A percentile compares a stretch with the other conserved stretches of the same genome.
Evolutionary conservation across 1,140 invertebrate genomes (phyloP).

Genomic region (Idris sp.): DNA sequence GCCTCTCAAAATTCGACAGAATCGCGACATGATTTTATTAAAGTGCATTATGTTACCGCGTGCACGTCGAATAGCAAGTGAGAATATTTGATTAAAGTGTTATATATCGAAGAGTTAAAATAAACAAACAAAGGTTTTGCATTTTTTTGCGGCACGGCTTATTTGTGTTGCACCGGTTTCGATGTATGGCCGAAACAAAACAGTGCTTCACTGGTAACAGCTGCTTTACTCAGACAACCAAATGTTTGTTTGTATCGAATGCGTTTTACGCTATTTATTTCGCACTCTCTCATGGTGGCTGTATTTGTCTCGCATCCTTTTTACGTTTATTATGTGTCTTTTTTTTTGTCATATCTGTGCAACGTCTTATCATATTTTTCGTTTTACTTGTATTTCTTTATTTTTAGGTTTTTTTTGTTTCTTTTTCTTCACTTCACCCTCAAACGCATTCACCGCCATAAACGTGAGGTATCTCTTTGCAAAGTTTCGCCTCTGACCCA

Average conservation of each 20-base stretch:
- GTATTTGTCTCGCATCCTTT: constrained; percentile 47
- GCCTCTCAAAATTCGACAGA: constrained; percentile 27
- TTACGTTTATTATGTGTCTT: constrained; percentile 54
- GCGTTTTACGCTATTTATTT: constrained; percentile 59
- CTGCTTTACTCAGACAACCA: constrained; percentile 44
- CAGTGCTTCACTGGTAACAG: constrained; percentile 57
- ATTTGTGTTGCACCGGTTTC: constrained; percentile 37
- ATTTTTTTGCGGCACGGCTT: constrained; percentile 26
- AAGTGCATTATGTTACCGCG: constrained; percentile 17
- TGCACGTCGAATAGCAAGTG: neutral
- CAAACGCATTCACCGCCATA: constrained; percentile 36
- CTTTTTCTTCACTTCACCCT: constrained; percentile 31
- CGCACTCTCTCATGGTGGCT: constrained; percentile 40
- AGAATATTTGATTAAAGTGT: constrained; percentile 32
- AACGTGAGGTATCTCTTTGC: constrained; percentile 60
- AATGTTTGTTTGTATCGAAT: constrained; percentile 54
- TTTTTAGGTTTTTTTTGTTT: constrained; percentile 38
- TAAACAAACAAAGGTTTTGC: constrained; percentile 34
- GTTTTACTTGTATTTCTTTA: too few species aligned
- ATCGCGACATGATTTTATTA: constrained; percentile 45
- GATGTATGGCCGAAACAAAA: constrained; percentile 57
- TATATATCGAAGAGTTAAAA: constrained; percentile 13
- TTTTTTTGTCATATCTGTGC: constrained; percentile 46
- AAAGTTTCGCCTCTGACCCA: constrained; percentile 65
- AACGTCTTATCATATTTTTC: constrained; percentile 45